Conservation (phyloP, 1,140 invertebrate genomes). For the Schmidtea mediterranea region DNA sequence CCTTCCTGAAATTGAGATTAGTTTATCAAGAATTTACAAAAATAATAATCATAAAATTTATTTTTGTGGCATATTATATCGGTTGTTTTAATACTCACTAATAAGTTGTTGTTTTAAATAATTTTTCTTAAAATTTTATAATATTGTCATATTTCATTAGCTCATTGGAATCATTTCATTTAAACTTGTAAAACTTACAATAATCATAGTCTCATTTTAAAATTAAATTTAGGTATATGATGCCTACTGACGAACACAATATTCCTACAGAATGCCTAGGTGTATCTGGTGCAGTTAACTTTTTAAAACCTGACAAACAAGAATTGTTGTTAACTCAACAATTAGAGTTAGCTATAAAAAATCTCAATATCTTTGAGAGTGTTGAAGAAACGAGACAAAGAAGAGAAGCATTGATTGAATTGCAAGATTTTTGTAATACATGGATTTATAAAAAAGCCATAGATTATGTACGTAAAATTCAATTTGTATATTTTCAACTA, state of each 20-base stretch:
- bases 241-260: neutral
- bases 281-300: neutral
- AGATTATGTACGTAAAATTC: neutral
- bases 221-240: neutral
- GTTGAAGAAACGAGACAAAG: neutral
- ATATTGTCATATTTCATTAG: no score
- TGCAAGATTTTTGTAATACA: neutral
- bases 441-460: conserved; percentile 1
- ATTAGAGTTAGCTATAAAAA: neutral
- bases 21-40: no score
- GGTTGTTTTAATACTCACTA: no score
- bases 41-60: no score
- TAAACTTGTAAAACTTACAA: no score
- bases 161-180: no score
- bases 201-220: no score
- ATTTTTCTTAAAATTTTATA: no score
- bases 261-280: conserved; percentile 1
- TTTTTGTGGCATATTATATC: no score
- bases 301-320: neutral
- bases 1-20: no score
- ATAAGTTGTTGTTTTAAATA: no score
- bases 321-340: neutral
- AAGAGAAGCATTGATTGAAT: neutral
- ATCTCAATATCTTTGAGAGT: conserved; percentile 1
- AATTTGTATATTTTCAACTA: no score